Evolutionary conservation across 2,113 vertebrate genomes (phyloP), one percentile per base, ranked within the genome.

Genomic region (Psilopsiagon aurifrons): DNA sequence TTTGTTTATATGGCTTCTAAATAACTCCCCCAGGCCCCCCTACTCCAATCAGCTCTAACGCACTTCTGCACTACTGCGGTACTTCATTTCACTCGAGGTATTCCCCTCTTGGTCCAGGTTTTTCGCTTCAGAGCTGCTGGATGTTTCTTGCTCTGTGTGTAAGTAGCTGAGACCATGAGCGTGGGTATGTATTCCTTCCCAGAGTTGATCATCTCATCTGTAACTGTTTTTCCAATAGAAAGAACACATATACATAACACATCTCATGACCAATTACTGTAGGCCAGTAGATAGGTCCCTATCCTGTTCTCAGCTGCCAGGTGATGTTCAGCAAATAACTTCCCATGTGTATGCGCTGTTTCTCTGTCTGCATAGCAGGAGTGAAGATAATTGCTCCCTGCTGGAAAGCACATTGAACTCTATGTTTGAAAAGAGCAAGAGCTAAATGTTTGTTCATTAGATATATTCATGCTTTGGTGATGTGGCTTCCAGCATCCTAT

Each of bases 201-300:
- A 4, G 18, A n/a, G 71, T 4, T 49, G 47, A 6, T 6, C 10
- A 7, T 49, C 35, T 33, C 43, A 9, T 1, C 1, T 23, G 19
- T 22, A 27, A 55, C 10, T 19, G 33, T 16, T 29, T 85, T 79
- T 66, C 74, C 51, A 33, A n/a, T 2, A 6, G 43, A 17, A 16
- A 37, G 19, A 25, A 10, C 17, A 35, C 19, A 6, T 5, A 12
- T 4, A 11, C 62, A 17, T 1, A 13, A 13, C 16, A 17, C 8
- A 5, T 20, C 43, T 44, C 74, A 4, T 9, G 5, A 17, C 14
- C 7, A 16, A 7, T 9, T 47, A 3, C 22, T 43, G 27, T 14
- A 71, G 31, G 37, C 27, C 33, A 37, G 8, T 4, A 27, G 25
- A 8, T 3, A 17, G 66, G 20, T 25, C 16, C 46, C 76, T 20